Evolutionary conservation across 2,888 invertebrate genomes (phyloP), one percentile per base, ranked within the genome.

Genomic region (Calliphora vomitoria): DNA sequence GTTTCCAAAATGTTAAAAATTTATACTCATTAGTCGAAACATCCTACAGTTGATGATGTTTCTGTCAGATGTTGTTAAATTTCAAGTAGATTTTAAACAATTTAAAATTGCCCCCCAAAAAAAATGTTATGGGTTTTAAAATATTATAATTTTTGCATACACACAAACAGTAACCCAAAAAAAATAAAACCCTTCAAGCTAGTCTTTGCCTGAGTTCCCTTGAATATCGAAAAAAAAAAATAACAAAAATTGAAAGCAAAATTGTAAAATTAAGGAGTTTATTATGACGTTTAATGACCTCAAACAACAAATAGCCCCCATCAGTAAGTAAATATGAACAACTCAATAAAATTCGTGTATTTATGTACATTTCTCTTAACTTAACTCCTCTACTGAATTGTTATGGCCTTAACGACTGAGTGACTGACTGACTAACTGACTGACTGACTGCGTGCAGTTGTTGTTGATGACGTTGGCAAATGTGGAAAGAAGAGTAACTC

Each of bases 251-350:
- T 71, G 35, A 76, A 83, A 71, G 62, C 64, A 75, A 87, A 87
- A 83, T 87, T 87, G 83, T 76, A 87, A 87, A 87, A 87, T 87
- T 83, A 87, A 84, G 87, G 83, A 87, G 87, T 87, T 87, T 87
- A 87, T 83, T 85, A 87, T 66, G 83, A 87, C 71, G 80, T 84
- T 87, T 84, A 87, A 87, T 84, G 87, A 81, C 87, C 87, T 66
- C 81, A 81, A 81, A 81, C 76, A 87, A 80, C 80, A 79, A 87
- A 84, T 87, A 87, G 81, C 80, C 86, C 75, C 80, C 35, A 87
- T 84, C 87, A 87, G 80, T 87, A 81, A 81, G 81, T 84, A 87
- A 87, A 87, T 84, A 84, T 83, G 81, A 83, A 87, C 87, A 87
- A 84, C 87, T 87, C 81, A 87, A 87, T 87, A 84, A 87, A 84